Conservation (phyloP, 2,113 vertebrate genomes). For the Phainopepla nitens region DNA sequence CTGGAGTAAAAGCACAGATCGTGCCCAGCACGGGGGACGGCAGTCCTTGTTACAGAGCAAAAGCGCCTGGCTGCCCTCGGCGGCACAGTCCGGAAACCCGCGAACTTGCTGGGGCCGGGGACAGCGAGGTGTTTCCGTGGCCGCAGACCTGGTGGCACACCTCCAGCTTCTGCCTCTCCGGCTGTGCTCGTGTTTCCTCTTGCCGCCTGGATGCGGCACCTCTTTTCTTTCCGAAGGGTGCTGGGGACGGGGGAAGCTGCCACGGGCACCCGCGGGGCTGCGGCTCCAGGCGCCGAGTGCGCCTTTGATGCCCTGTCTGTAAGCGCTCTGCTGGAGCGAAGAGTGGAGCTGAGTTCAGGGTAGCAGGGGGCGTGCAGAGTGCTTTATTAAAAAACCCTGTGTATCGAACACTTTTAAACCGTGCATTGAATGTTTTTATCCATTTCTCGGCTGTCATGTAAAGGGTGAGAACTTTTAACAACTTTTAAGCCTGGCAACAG, state of each 20-base stretch:
- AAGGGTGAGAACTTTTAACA: background rate
- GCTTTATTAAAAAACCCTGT: background rate
- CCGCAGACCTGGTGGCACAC: accelerated
- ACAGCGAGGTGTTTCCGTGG: background rate
- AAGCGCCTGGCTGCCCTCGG: background rate
- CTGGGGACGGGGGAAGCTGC: background rate
- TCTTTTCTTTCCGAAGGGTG: background rate
- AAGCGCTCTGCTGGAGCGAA: background rate
- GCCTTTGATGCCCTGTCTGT: background rate
- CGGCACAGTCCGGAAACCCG: background rate
- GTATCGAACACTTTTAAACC: background rate
- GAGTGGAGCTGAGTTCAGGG: background rate
- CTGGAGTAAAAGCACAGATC: background rate
- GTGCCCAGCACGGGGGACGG: accelerated
- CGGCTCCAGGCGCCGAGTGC: background rate
- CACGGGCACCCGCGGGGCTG: background rate
- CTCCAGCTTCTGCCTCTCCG: background rate
- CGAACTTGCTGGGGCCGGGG: background rate
- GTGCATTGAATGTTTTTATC: background rate
- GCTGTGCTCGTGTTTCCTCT: background rate
- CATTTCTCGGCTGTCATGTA: background rate
- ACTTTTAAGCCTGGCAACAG: background rate
- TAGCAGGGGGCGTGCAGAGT: background rate
- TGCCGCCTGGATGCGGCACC: background rate
- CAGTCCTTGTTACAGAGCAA: background rate